phyloP scores from a whole-genome alignment of 1,140 invertebrate species.

The Brachionus sp. region DNA sequence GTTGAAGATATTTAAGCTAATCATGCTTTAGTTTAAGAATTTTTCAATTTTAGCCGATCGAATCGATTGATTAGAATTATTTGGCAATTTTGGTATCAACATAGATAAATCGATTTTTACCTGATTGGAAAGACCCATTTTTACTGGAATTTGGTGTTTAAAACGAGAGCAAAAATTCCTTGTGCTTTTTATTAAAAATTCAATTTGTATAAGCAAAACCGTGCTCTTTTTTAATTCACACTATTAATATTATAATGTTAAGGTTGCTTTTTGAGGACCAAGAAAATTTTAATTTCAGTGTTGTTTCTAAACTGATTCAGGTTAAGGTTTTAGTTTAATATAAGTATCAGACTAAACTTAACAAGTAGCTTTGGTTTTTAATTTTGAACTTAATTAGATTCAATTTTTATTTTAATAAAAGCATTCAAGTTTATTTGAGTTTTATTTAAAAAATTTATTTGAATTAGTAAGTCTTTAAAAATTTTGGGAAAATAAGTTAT shows the following conservation, averaged over 20 bases:
- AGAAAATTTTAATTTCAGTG: constrained; percentile 10
- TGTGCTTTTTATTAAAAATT: constrained; percentile 31
- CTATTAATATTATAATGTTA: constrained; percentile 40
- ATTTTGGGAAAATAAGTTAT: too few species aligned
- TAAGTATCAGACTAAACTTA: background rate
- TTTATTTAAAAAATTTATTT: too few species aligned
- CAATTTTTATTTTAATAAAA: too few species aligned
- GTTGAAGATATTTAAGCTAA: background rate
- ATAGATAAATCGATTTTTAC: constrained; percentile 33
- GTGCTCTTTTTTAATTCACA: constrained; percentile 18
- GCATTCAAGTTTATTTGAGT: too few species aligned
- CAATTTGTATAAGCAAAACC: constrained; percentile 42
- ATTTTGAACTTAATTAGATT: background rate
- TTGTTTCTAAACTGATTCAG: background rate
- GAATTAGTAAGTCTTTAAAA: too few species aligned
- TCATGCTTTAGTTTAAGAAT: background rate
- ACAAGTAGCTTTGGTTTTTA: background rate
- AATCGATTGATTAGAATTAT: constrained; percentile 44
- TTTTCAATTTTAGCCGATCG: background rate
- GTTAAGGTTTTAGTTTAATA: background rate
- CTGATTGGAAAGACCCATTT: constrained; percentile 39
- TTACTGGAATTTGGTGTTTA: constrained; percentile 23
- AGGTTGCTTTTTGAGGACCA: constrained; percentile 26
- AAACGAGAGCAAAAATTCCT: constrained; percentile 44
- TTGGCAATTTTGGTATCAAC: background rate